Percentiles rank a stretch among this genome's conserved stretches.
Conservation (phyloP, 2,113 vertebrate genomes). For the Budorcas taxicolor region DNA sequence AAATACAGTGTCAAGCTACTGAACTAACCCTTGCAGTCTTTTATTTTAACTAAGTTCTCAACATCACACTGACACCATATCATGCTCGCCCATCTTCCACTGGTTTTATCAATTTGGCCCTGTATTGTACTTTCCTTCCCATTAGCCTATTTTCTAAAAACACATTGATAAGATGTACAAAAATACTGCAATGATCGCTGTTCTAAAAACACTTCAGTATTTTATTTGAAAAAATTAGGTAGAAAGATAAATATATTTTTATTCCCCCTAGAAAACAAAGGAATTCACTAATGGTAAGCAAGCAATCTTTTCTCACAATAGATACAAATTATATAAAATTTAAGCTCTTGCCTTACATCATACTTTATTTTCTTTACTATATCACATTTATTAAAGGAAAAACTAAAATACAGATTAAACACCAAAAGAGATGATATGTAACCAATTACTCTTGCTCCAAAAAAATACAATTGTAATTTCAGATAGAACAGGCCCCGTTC, state of each 20-base stretch:
- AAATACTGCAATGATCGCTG: neutral
- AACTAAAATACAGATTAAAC: neutral
- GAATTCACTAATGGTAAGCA: neutral
- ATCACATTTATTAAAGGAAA: constrained; percentile 29
- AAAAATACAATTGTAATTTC: neutral
- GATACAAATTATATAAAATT: constrained; percentile 53
- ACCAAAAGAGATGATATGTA: neutral
- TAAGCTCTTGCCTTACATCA: constrained; percentile 58
- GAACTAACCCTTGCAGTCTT: neutral
- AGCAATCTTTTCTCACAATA: constrained; percentile 1
- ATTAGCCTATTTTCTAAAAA: neutral
- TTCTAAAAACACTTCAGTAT: constrained; percentile 6
- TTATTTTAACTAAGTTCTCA: neutral
- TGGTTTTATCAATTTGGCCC: neutral
- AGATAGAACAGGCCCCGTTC: neutral
- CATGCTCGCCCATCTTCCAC: neutral
- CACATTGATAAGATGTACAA: neutral
- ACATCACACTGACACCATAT: neutral
- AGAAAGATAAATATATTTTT: constrained; percentile 2
- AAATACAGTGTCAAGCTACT: neutral
- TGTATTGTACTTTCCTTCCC: neutral
- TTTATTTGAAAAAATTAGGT: constrained; percentile 36
- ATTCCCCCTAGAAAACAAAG: neutral
- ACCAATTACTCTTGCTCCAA: neutral
- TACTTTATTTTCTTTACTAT: constrained; percentile 59